Base-by-base conservation (phyloP, 2,888 invertebrate species). In the Nymphalis urticae region DNA sequence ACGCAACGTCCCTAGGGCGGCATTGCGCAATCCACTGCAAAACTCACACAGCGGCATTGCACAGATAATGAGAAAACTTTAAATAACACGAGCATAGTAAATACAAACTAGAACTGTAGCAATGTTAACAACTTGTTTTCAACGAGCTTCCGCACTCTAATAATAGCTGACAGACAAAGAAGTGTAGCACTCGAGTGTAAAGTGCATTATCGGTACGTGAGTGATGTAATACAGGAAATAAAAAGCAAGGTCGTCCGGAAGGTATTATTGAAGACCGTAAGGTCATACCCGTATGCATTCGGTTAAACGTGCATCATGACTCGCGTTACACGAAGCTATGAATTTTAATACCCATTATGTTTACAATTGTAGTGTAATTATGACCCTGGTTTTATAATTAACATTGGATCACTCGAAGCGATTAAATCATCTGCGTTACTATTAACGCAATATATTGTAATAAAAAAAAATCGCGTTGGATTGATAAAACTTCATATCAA, bases 151-250 rank as follows among this genome's bases (percentile, higher is more conserved):
- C 69, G 71, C 56, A 69, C 66, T 72, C 67, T 72, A 72, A 62
- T 67, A 69, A 74, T 68, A 75, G 64, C 27, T 56, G 54, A 59
- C 68, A 68, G 73, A 85, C 83, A 86, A 86, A 88, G 84, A 82
- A 80, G 80, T 82, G 77, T 81, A 78, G 77, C 78, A 77, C 76
- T 76, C 76, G 72, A 74, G 72, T 79, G 83, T 80, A 79, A 83
- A 84, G 81, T 85, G 87, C 87, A 87, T 81, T 87, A 81, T 82
- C 81, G 77, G 79, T 80, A 78, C 54, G 27, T 75, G 76, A 83
- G 66, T 92, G 90, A 91, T 90, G 92, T 91, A 92, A 92, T 90
- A 79, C 81, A 86, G 89, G 92, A 92, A 92, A 87, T 83, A 72
- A 67, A 73, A 60, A 68, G 80, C 92, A 90, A 92, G 92, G 92